Evolutionary conservation across 2,888 invertebrate genomes (phyloP), one percentile per base, ranked within the genome.

Genomic region (Lasioglossum oenotherae): DNA sequence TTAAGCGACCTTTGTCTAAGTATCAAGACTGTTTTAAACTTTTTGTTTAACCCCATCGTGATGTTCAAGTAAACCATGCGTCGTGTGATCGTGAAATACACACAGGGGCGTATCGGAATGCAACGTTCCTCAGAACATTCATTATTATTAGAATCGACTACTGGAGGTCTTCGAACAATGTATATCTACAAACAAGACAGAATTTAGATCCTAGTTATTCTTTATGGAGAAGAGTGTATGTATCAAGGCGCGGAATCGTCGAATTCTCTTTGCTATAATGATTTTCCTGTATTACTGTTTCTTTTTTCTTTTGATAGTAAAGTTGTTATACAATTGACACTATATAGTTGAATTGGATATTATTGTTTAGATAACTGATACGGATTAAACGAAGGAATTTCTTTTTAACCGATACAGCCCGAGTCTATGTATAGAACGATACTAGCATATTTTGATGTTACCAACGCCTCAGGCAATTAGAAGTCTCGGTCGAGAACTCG

Each of bases 11-110:
- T 97, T 88, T 96, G 96, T 89, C 96, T 97, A 4, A 97, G 98
- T 31, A 95, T 97, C 16, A 98, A 98, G 93, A 97, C 97, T 95
- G 96, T 98, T 86, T 95, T 98, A 77, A 98, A 98, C 96, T 97
- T 97, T 92, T 92, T 98, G 87, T 96, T 98, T 80, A 98, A 97
- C 96, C 98, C 98, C 31, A 96, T 98, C 87, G 96, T 98, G 91
- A 97, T 97, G 92, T 97, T 98, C 94, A 98, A 97, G 95, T 98
- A 96, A 95, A 95, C 85, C 78, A 23, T 44, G 46, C 64, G 46
- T 31, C 49, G 38, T 12, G 57, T 27, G 77, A 76, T n/a, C 76
- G 49, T 60, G 82, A 12, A 16, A 74, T 6, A 16, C 27, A 64
- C 16, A 23, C 60, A 16, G 74, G 64, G 64, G 38, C 73, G 46